Percentiles rank a stretch among this genome's conserved stretches.
Evolutionary conservation across 1,140 invertebrate species (phyloP).

Genomic region (Lucilia sericata): DNA sequence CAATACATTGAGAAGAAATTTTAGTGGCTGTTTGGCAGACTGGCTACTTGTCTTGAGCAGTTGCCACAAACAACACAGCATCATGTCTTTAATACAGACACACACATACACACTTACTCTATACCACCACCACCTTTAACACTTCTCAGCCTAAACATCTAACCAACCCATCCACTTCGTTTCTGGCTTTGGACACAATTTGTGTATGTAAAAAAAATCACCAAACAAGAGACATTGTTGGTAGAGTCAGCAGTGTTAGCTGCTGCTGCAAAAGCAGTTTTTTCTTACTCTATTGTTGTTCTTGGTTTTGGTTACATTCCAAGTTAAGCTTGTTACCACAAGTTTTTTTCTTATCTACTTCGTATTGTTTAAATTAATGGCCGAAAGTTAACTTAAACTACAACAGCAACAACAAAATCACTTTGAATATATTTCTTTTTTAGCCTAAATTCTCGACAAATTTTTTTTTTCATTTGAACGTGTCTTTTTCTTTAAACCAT

Average conservation of each 20-base stretch:
- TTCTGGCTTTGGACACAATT: not conserved
- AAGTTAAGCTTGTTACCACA: not conserved
- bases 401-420: not conserved
- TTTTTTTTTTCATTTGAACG: not conserved
- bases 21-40: no score
- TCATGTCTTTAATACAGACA: slow-evolving; percentile 19
- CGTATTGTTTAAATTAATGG: not conserved
- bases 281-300: not conserved
- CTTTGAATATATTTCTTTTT: not conserved
- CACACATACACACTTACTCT: not conserved
- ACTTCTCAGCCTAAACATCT: not conserved
- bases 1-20: not conserved
- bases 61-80: slow-evolving; percentile 31
- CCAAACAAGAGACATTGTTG: no score
- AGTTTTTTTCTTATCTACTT: not conserved
- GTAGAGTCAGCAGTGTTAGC: not conserved
- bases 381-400: not conserved
- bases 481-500: not conserved
- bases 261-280: not conserved
- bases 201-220: no score
- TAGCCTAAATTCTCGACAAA: not conserved
- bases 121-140: not conserved
- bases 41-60: slow-evolving; percentile 40
- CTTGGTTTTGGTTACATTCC: slow-evolving; percentile 13
- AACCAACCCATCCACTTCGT: not conserved